Evolutionary conservation across 2,888 invertebrate genomes (phyloP), one percentile per base, ranked within the genome.

Genomic region (Saturnia japonica): DNA sequence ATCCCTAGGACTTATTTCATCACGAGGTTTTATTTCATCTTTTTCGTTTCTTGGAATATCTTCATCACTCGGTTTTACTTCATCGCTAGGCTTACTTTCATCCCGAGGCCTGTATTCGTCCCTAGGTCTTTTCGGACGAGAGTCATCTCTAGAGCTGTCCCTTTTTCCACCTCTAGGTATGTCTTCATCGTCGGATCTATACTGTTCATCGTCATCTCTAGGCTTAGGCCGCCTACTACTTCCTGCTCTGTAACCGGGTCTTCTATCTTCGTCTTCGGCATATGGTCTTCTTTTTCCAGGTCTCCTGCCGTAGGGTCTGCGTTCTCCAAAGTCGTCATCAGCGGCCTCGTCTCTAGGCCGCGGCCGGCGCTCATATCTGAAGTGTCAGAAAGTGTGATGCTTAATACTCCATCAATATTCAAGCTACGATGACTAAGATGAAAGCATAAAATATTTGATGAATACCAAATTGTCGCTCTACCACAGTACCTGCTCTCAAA

Each of bases 321-420:
- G 85, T 0, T 91, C 90, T 66, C 89, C 89, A 60, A 90, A 88
- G 45, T 92, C 91, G 1, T 90, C 91, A 54, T 87, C 89, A 12
- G 77, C 74, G 68, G 73, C 74, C 68, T 91, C 88, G 4, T 94
- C 93, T 76, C 95, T 91, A 12, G 94, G 91, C 70, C 94, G 88
- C 7, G 88, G 85, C 34, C 95, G 94, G 45, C 95, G 90, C 67
- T 93, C 94, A 74, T 92, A 91, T 79, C 94, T 95, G 84, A 9
- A 88, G 87, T 14, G 7, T 4, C 3, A 60, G 28, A 54, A 60
- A 28, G 25, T 3, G 4, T 6, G 6, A 9, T 28, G 25, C 28
- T 1, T 14, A 28, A 28, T 54, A 28, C 14, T 2, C 1, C 12
- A 51, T 19, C 1, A 7, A 51, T 51, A 51, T 43, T 43, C 12